Conservation (phyloP, 2,797 vertebrate species). For the Aratinga solstitialis region DNA sequence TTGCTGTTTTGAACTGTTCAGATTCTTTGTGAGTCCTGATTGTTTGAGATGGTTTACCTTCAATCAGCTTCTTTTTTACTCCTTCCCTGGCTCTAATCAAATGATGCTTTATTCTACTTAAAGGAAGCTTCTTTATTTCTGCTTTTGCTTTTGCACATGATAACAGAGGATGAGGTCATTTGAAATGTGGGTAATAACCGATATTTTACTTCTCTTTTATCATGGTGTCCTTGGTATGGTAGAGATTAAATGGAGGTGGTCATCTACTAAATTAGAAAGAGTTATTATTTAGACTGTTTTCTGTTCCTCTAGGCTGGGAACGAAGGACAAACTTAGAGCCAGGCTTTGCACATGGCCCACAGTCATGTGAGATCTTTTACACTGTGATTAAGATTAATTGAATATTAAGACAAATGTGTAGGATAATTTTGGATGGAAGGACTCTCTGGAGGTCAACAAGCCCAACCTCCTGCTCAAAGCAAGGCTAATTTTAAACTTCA, state of each 20-base stretch:
- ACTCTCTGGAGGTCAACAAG: not conserved
- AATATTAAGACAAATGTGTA: not conserved
- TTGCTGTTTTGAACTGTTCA: not conserved
- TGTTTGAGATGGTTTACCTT: not conserved
- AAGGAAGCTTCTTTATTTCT: not conserved
- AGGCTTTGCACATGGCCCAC: rapidly evolving
- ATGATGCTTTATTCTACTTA: not conserved
- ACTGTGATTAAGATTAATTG: not conserved
- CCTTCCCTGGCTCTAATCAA: not conserved
- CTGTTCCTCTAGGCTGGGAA: not conserved
- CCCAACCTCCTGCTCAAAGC: not conserved
- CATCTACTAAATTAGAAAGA: not conserved
- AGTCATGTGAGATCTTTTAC: not conserved
- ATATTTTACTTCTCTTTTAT: not conserved
- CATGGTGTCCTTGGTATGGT: not conserved
- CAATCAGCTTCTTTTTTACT: not conserved
- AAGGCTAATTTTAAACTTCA: not conserved
- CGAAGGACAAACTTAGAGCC: not conserved
- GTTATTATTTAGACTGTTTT: not conserved
- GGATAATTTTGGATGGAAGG: not conserved
- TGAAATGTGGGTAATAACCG: not conserved
- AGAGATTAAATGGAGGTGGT: not conserved
- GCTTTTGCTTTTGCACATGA: not conserved
- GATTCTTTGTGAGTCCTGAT: not conserved
- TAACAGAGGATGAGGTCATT: not conserved